Percentiles rank a stretch among this genome's conserved stretches.
Evolutionary conservation across 2,888 invertebrate species (phyloP).

Genomic region (Xylophagus ater): DNA sequence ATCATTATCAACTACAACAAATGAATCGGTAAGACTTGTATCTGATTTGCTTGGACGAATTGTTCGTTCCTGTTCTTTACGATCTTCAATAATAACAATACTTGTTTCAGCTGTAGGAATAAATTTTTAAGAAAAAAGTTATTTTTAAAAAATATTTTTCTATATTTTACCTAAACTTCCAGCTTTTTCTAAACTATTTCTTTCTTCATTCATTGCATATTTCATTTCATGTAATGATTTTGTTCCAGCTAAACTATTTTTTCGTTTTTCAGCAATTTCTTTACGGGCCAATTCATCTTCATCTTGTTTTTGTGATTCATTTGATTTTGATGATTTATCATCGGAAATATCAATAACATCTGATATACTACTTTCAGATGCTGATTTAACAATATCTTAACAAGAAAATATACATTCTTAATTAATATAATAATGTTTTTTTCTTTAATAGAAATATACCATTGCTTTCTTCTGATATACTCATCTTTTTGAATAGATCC

Average conservation of each 20-base stretch:
- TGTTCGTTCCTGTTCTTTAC: conserved; percentile 45
- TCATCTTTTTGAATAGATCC: conserved; percentile 69
- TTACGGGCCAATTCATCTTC: conserved; percentile 10
- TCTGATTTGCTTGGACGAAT: conserved; percentile 81
- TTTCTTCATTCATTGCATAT: conserved; percentile 30
- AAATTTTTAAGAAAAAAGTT: background rate
- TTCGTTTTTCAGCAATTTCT: conserved; percentile 24
- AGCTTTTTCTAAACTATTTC: conserved; percentile 19
- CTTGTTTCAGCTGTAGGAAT: conserved; percentile 21
- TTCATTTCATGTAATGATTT: conserved; percentile 39
- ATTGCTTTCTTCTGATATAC: conserved; percentile 55
- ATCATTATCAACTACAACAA: conserved; percentile 60
- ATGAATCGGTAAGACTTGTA: conserved; percentile 81
- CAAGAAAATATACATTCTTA: conserved; percentile 9
- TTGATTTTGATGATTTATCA: conserved; percentile 57
- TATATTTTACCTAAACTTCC: conserved; percentile 22
- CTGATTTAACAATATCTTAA: conserved; percentile 59
- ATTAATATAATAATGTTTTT: conserved; percentile 1
- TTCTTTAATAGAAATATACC: conserved; percentile 35
- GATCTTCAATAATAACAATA: conserved; percentile 35
- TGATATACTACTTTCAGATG: conserved; percentile 79
- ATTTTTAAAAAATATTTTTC: background rate
- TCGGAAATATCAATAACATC: conserved; percentile 64
- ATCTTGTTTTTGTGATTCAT: conserved; percentile 46
- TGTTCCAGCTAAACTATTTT: conserved; percentile 35